phyloP scores from a whole-genome alignment of 2,888 invertebrate genomes.

The Xestobium rufovillosum region DNA sequence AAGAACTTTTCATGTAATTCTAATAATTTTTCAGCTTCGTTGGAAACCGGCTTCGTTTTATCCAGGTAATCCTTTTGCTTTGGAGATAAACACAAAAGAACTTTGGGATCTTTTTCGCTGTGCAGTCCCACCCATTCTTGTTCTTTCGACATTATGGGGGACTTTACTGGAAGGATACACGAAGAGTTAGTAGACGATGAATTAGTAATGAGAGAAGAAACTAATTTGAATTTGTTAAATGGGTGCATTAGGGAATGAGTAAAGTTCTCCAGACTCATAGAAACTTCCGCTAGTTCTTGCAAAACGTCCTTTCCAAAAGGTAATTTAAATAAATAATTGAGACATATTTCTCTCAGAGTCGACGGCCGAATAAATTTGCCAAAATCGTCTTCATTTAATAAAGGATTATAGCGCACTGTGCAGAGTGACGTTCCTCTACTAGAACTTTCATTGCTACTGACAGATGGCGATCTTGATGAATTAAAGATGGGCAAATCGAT shows the following conservation, averaged over 20 bases:
- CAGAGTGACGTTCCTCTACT: slow-evolving; percentile 52
- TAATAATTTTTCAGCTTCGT: slow-evolving; percentile 55
- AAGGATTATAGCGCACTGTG: slow-evolving; percentile 61
- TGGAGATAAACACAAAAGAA: slow-evolving; percentile 64
- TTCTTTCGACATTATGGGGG: too few relatives aligned
- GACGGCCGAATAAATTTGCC: slow-evolving; percentile 23
- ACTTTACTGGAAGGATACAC: slow-evolving; percentile 25
- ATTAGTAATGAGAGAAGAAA: neutral
- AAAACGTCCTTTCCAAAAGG: slow-evolving; percentile 64
- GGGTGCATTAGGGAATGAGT: slow-evolving; percentile 10
- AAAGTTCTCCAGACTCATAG: slow-evolving; percentile 45
- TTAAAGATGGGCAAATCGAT: slow-evolving; percentile 3
- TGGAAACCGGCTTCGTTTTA: slow-evolving; percentile 47
- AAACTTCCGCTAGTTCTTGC: slow-evolving; percentile 59
- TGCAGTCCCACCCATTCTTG: slow-evolving; percentile 58
- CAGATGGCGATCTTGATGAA: slow-evolving; percentile 29
- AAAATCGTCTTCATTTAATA: slow-evolving; percentile 43
- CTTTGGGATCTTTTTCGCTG: slow-evolving; percentile 51
- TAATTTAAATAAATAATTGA: slow-evolving; percentile 55
- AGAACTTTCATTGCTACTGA: slow-evolving; percentile 43
- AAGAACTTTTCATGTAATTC: slow-evolving; percentile 64
- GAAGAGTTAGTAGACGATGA: too few relatives aligned
- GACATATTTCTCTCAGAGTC: slow-evolving; percentile 56
- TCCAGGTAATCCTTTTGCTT: slow-evolving; percentile 58
- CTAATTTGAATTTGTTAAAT: slow-evolving; percentile 7